These are phyloP conservation scores for Festucalex cinctus DNA, from an alignment of 2,113 vertebrate species.

Conservation along the genomic window DNA sequence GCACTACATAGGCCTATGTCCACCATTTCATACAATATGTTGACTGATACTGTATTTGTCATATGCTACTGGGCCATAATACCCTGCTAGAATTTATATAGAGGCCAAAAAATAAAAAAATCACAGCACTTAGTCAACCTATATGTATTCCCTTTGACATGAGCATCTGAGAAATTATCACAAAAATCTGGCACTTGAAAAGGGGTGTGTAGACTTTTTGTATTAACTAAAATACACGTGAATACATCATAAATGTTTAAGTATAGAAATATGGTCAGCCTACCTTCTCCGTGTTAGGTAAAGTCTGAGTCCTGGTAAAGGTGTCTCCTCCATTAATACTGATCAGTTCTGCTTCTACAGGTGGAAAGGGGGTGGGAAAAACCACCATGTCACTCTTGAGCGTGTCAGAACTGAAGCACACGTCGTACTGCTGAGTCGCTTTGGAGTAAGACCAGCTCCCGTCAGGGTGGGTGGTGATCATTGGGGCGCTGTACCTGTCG, in stretches of 20 bases:
- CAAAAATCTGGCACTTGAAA: neutral
- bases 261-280: neutral
- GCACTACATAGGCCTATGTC: neutral
- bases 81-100: neutral
- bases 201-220: neutral
- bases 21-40: neutral
- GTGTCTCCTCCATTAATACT: slow-evolving; percentile 48
- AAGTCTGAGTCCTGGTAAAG: slow-evolving; percentile 50
- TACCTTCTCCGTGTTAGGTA: slow-evolving; percentile 61
- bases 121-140: neutral
- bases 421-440: slow-evolving; percentile 54
- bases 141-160: no score
- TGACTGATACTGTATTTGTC: no score
- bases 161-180: neutral
- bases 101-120: neutral
- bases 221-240: neutral
- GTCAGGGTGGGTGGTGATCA: slow-evolving; percentile 57
- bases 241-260: neutral
- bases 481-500: slow-evolving; percentile 21
- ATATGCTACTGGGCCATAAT: no score
- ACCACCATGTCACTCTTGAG: slow-evolving; percentile 45
- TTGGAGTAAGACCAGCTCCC: slow-evolving; percentile 60
- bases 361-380: slow-evolving; percentile 29
- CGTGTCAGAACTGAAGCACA: slow-evolving; percentile 59
- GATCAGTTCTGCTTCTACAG: slow-evolving; percentile 40